Conservation (phyloP, 1,140 invertebrate genomes). For the Calliopsis andreniformis region DNA sequence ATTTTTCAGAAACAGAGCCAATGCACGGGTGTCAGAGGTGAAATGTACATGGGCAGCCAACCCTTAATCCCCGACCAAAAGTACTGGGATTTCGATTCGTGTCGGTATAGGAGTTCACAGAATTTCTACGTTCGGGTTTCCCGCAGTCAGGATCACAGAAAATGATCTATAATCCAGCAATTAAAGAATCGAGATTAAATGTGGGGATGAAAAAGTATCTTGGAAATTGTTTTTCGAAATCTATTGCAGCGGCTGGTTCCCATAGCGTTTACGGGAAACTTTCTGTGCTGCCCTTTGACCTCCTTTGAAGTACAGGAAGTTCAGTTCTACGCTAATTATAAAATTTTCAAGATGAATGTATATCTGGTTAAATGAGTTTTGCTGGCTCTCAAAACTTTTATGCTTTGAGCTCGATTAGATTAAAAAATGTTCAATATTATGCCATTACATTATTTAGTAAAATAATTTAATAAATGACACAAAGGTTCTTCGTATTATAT, state of each 20-base stretch:
- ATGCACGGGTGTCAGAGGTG: neutral
- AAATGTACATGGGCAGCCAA: neutral
- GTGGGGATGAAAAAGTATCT: constrained; percentile 1
- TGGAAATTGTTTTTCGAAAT: constrained; percentile 27
- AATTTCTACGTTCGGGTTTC: constrained; percentile 15
- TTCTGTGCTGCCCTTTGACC: constrained; percentile 1
- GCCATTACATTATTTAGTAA: too few species aligned
- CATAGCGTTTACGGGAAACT: neutral
- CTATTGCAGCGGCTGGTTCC: neutral
- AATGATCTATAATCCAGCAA: constrained; percentile 30
- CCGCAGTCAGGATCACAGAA: neutral
- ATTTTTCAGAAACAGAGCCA: neutral
- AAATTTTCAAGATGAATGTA: too few species aligned
- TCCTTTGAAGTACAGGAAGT: neutral
- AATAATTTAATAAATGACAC: too few species aligned
- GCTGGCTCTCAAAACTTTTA: too few species aligned
- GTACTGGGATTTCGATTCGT: neutral
- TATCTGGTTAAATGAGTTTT: too few species aligned
- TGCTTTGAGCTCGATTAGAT: too few species aligned
- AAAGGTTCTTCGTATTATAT: too few species aligned
- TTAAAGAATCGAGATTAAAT: constrained; percentile 20
- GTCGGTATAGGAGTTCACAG: neutral
- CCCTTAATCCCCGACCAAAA: neutral
- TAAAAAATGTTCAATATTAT: too few species aligned
- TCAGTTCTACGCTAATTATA: too few species aligned